These are phyloP conservation scores for Palloptera scutellata DNA, from an alignment of 2,888 invertebrate species.

Conservation along the genomic window DNA sequence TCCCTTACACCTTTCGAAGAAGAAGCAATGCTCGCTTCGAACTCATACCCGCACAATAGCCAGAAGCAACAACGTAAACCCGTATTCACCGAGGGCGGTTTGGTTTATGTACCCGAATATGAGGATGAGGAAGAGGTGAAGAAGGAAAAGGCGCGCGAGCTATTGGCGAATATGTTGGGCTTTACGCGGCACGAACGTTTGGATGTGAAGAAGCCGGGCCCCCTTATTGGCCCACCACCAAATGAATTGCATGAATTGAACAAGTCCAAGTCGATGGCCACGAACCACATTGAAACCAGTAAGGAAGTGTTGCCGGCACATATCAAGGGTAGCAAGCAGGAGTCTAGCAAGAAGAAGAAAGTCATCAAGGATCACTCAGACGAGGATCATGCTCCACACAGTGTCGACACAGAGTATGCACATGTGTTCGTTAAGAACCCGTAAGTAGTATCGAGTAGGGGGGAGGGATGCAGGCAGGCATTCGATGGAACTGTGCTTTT, in stretches of 20 bases:
- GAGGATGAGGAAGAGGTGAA: conserved; percentile 56
- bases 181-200: conserved; percentile 89
- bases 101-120: conserved; percentile 66
- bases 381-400: conserved; percentile 69
- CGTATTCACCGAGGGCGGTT: conserved; percentile 72
- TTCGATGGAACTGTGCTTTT: too few species aligned
- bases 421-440: conserved; percentile 79
- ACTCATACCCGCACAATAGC: conserved; percentile 48
- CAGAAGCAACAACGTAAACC: conserved; percentile 30
- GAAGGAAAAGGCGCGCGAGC: conserved; percentile 67
- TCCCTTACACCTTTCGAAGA: conserved; percentile 55
- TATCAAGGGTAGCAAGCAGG: conserved; percentile 54
- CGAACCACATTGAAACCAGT: conserved; percentile 42
- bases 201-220: conserved; percentile 96
- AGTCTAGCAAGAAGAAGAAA: conserved; percentile 59
- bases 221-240: conserved; percentile 68
- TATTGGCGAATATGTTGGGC: conserved; percentile 73
- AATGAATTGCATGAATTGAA: conserved; percentile 37
- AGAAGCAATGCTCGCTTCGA: conserved; percentile 59
- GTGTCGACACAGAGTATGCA: conserved; percentile 80
- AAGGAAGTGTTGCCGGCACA: conserved; percentile 62
- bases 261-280: conserved; percentile 27
- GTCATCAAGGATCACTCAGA: conserved; percentile 61
- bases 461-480: too few species aligned
- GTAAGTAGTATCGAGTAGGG: conserved; percentile 66